Base-by-base conservation (phyloP, 2,113 vertebrate genomes). In the Chelonoidis abingdonii region DNA sequence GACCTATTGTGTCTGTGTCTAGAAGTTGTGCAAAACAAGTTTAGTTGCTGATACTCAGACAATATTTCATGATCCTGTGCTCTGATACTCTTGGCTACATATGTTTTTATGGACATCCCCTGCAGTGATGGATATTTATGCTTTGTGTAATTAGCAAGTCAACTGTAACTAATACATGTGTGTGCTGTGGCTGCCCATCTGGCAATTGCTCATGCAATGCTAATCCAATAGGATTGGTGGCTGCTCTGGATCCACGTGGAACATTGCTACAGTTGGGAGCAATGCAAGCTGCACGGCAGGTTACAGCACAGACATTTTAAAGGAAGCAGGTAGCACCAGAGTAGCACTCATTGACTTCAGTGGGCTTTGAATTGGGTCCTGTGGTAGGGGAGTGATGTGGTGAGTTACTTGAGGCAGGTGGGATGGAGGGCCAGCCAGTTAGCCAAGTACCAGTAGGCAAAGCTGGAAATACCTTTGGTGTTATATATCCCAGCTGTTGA, bases 161-260 rank as follows among this genome's bases (percentile, higher is more conserved):
- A 94, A 92, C 89, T 91, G 9, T 87, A 82, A 94, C 53, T 93
- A 93, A 93, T 94, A 93, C 72, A 44, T 41, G 22, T 38, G 72
- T 44, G 72, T 44, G 53, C 54, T 5, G 12, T 49, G 44, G 44
- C 21, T 25, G 41, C 50, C 50, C 2, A 29, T n/a, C 41, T n/a
- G n/a, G 38, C 41, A 50, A 12, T 13, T 8, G 11, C 27, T 41
- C 52, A 25, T 76, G 72, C 72, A 38, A 76, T 11, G 24, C 21
- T 76, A 76, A 24, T n/a, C 72, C n/a, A 44, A 41, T 13, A 44
- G 72, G 25, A 24, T 35, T 35, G 49, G 44, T 25, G 69, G 54
- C 3, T 78, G 9, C 56, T 80, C 19, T 27, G 9, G 27, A 12
- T 29, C 69, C 24, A 54, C 35, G 10, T 47, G 41, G 50, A 38